Conservation (phyloP, 2,797 vertebrate species). For the Gallinago solitaria region DNA sequence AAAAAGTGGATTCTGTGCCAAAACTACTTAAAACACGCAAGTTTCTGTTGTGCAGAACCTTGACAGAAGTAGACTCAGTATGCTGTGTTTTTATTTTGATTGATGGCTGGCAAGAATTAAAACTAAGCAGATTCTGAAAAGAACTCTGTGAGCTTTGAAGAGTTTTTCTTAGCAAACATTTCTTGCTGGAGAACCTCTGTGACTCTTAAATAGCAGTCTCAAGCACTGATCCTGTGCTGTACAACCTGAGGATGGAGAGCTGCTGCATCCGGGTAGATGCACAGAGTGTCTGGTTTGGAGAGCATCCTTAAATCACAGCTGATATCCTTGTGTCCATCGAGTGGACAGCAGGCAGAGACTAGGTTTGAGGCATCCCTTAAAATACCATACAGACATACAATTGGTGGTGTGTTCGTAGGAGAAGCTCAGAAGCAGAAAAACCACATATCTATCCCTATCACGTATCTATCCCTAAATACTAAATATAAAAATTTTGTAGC, state of each 20-base stretch:
- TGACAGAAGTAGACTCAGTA: background rate
- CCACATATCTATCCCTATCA: background rate
- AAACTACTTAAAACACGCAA: constrained; percentile 10
- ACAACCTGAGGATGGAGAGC: background rate
- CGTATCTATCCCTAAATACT: background rate
- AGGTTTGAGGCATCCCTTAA: background rate
- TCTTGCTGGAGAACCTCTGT: background rate
- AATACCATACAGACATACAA: background rate
- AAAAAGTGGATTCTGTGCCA: constrained; percentile 37
- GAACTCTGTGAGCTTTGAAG: background rate
- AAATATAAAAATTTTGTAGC: background rate
- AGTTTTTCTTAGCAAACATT: background rate
- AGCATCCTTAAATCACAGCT: background rate
- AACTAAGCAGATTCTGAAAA: background rate
- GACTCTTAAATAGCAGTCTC: background rate
- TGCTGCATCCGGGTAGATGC: background rate
- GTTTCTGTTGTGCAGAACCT: background rate
- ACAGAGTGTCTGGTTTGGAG: background rate
- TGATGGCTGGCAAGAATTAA: background rate
- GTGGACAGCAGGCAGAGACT: background rate
- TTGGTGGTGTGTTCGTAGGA: background rate
- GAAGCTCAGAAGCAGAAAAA: background rate
- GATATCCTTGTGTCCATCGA: background rate
- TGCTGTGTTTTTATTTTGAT: background rate
- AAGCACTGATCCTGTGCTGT: background rate